Evolutionary conservation across 1,140 invertebrate genomes (phyloP).

Genomic region (Ceratina australensis): DNA sequence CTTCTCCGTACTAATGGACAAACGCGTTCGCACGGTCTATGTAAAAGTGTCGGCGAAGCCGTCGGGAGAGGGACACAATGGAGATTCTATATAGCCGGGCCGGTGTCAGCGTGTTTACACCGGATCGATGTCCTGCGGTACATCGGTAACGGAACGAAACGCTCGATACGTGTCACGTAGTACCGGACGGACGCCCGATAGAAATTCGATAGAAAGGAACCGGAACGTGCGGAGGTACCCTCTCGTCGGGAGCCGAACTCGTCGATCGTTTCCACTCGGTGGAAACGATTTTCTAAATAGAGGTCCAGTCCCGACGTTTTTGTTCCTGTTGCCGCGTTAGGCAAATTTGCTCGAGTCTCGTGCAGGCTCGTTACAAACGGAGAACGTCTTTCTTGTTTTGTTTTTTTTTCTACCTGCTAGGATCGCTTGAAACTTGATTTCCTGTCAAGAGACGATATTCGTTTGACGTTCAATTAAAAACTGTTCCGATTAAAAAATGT

Average conservation of each 20-base stretch:
- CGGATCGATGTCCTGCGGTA: conserved; percentile 38
- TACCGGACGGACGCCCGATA: conserved; percentile 26
- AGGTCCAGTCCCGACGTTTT: neutral
- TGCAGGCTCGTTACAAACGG: neutral
- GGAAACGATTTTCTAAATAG: conserved; percentile 36
- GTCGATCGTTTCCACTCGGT: conserved; percentile 31
- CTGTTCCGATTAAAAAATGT: too few relatives aligned
- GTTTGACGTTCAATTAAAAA: too few relatives aligned
- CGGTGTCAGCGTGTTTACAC: conserved; percentile 25
- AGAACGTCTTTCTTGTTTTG: neutral
- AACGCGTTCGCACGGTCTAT: conserved; percentile 7
- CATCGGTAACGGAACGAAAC: conserved; percentile 1
- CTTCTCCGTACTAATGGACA: conserved; percentile 18
- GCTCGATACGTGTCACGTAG: conserved; percentile 37
- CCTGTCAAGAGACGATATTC: too few relatives aligned
- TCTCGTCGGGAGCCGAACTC: conserved; percentile 11
- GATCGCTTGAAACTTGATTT: too few relatives aligned
- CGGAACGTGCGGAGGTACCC: conserved; percentile 14
- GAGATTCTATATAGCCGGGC: conserved; percentile 4
- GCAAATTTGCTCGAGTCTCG: conserved; percentile 25
- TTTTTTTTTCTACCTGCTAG: too few relatives aligned
- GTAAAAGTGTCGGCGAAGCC: conserved; percentile 18
- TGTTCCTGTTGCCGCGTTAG: neutral
- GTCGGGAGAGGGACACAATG: neutral
- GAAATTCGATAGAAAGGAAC: conserved; percentile 40